These are phyloP conservation scores for Sitta carolinensis DNA, from an alignment of 2,797 vertebrate genomes.

Conservation along the genomic window DNA sequence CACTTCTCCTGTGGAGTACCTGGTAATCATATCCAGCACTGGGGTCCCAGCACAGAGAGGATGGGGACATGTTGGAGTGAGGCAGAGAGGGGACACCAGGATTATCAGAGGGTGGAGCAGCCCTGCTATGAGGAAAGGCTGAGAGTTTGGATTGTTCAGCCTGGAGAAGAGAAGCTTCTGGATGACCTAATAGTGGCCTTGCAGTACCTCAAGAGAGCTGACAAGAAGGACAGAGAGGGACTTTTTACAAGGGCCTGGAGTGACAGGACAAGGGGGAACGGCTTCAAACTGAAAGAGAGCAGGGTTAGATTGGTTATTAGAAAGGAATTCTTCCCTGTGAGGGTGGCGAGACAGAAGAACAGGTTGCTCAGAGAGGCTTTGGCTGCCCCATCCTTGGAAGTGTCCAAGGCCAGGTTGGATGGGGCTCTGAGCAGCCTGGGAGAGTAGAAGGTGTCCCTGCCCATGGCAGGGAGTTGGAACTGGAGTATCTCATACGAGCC, in stretches of 20 bases:
- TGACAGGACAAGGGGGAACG: not conserved
- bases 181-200: not conserved
- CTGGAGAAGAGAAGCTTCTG: not conserved
- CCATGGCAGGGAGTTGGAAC: not conserved
- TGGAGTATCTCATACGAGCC: not conserved
- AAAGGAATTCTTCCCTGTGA: not conserved
- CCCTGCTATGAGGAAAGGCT: not conserved
- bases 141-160: not conserved
- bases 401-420: not conserved
- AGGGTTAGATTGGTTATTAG: not conserved
- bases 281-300: not conserved
- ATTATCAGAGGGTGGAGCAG: not conserved
- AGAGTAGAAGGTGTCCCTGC: not conserved
- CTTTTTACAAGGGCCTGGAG: not conserved
- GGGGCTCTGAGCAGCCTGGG: not conserved
- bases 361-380: not conserved
- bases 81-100: not conserved
- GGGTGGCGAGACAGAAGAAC: not conserved
- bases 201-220: fast-evolving
- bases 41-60: no score
- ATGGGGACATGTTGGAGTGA: fast-evolving
- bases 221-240: not conserved
- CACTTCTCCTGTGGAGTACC: fast-evolving
- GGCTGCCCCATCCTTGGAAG: not conserved
- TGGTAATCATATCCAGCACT: fast-evolving